These are phyloP conservation scores for Sesia bembeciformis DNA, from an alignment of 2,888 invertebrate species.

Conservation along the genomic window DNA sequence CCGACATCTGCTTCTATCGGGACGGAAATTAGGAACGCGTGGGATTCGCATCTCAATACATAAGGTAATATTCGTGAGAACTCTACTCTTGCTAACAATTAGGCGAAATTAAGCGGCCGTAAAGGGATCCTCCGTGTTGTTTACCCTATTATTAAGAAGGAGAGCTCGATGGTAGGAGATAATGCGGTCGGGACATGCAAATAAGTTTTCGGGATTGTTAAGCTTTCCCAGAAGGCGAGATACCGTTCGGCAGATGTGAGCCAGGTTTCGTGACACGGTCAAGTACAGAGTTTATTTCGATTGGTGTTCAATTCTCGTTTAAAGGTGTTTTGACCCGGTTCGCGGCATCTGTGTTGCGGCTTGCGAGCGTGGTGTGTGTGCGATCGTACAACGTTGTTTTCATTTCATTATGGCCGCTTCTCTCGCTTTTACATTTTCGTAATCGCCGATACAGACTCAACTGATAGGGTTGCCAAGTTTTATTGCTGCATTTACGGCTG, in stretches of 20 bases:
- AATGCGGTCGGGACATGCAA: slow-evolving; percentile 67
- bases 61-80: slow-evolving; percentile 70
- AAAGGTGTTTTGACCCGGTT: slow-evolving; percentile 72
- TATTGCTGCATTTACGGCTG: slow-evolving; percentile 17
- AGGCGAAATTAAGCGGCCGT: slow-evolving; percentile 60
- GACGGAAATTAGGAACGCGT: slow-evolving; percentile 55
- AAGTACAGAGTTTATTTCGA: slow-evolving; percentile 64
- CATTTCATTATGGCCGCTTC: slow-evolving; percentile 66
- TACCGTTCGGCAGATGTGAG: slow-evolving; percentile 67
- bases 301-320: slow-evolving; percentile 60
- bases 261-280: slow-evolving; percentile 64
- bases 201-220: slow-evolving; percentile 62
- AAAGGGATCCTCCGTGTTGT: slow-evolving; percentile 52
- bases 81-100: slow-evolving; percentile 55
- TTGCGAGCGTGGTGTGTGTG: slow-evolving; percentile 29
- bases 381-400: slow-evolving; percentile 55
- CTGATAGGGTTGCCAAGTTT: slow-evolving; percentile 50
- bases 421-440: slow-evolving; percentile 69
- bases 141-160: slow-evolving; percentile 62
- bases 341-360: slow-evolving; percentile 36
- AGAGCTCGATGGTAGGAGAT: slow-evolving; percentile 41
- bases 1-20: slow-evolving; percentile 42
- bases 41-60: slow-evolving; percentile 57
- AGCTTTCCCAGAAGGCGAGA: slow-evolving; percentile 68
- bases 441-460: slow-evolving; percentile 56